Percentiles rank a stretch among this genome's conserved stretches.
Conservation (phyloP, 2,113 vertebrate species). For the Centropus unirufus region DNA sequence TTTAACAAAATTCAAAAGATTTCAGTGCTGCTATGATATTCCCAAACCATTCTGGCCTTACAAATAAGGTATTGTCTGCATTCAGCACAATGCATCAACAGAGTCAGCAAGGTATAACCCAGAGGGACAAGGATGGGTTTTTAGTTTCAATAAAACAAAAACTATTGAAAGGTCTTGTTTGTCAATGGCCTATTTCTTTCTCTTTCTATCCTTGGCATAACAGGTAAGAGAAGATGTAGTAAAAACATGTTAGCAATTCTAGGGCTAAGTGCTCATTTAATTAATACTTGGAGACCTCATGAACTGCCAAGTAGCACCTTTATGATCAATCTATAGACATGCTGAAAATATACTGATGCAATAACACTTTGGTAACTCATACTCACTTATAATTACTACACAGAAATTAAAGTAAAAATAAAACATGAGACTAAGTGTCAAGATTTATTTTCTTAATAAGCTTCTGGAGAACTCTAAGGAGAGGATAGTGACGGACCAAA, state of each 20-base stretch:
- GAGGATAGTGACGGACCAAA: neutral
- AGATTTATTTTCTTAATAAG: neutral
- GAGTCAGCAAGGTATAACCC: neutral
- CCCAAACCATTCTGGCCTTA: neutral
- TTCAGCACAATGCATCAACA: neutral
- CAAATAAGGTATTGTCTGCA: neutral
- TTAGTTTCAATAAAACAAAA: neutral
- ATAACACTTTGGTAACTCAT: neutral
- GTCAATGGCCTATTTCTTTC: neutral
- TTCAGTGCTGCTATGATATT: neutral
- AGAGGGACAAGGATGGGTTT: neutral
- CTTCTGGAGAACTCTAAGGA: neutral
- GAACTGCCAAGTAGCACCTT: neutral
- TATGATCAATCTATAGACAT: neutral
- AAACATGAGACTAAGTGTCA: neutral
- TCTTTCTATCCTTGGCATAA: neutral
- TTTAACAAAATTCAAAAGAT: neutral
- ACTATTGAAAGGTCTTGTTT: neutral
- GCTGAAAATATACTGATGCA: neutral
- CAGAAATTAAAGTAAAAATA: neutral
- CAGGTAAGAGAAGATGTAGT: neutral
- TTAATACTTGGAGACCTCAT: neutral
- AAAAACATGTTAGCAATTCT: neutral
- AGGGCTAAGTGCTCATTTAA: neutral
- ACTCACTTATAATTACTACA: neutral